A percentile compares a stretch with the other conserved stretches of the same genome.
These are phyloP conservation scores for Hippopotamus amphibius DNA, from an alignment of 2,113 vertebrate genomes.

Conservation along the genomic window DNA sequence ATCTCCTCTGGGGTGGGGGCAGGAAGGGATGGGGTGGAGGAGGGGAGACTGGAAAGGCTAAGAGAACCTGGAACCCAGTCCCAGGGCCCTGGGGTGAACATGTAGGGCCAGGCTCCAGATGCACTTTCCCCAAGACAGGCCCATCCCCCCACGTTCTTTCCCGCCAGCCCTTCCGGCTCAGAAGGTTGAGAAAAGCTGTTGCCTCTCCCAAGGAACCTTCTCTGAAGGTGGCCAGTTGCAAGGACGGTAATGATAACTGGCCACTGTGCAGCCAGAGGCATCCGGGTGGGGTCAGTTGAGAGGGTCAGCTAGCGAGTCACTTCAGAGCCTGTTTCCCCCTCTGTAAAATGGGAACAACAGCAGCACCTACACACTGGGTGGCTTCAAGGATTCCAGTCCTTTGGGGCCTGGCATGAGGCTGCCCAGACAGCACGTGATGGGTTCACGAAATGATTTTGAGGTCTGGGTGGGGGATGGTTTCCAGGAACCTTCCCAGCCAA, in stretches of 20 bases:
- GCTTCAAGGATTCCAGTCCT: not conserved
- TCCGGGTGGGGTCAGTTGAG: not conserved
- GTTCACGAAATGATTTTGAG: not conserved
- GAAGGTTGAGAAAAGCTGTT: not conserved
- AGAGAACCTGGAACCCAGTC: not conserved
- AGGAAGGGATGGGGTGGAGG: too few species aligned
- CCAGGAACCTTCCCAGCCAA: not conserved
- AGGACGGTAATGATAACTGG: not conserved
- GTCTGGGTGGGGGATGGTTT: not conserved
- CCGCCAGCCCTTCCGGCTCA: not conserved
- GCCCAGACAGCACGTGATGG: not conserved
- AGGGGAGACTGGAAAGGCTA: not conserved
- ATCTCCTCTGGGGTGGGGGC: not conserved
- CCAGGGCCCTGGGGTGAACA: not conserved
- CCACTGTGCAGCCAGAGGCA: accelerated
- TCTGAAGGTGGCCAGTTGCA: not conserved
- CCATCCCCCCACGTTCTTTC: not conserved
- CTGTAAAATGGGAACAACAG: not conserved
- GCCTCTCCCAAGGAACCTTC: not conserved
- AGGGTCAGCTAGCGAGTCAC: not conserved
- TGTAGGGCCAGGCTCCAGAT: not conserved
- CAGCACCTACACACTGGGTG: not conserved
- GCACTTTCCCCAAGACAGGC: not conserved
- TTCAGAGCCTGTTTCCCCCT: not conserved
- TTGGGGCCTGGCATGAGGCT: not conserved